Base-by-base conservation (phyloP, 30 jellyfish, hydroid and myxozoan genomes). In the Hydractinia symbiolongicarpus region DNA sequence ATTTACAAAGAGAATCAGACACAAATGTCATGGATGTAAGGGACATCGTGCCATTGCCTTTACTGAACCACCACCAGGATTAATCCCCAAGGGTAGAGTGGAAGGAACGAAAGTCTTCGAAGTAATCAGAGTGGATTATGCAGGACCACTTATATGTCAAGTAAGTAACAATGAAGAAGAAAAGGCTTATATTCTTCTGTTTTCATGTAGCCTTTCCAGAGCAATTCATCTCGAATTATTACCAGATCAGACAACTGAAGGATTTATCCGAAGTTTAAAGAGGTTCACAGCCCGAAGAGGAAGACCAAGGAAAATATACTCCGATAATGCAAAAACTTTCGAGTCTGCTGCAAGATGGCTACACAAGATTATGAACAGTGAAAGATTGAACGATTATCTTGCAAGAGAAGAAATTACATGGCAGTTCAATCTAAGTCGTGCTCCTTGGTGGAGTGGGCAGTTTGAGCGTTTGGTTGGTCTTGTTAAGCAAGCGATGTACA, bases 381-480 rank as follows among this genome's bases (percentile, higher is more conserved):
- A 86, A 66, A 61, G 61, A 82, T 5, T 86, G 5, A 82, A 86
- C 61, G 68, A 86, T 66, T 80, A 69, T 67, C 73, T 86, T 50
- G 90, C 90, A 61, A 54, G 55, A 60, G 55, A 81, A 62, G 60
- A 81, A 79, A 86, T 80, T 50, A 72, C 40, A 79, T 86, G 96
- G 93, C 91, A 87, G 85, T 87, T 87, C 96, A 81, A 81, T 50
- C 64, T 75, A 57, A 87, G 96, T 54, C 56, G 78, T 54, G 96
- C 88, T 5, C 93, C 96, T 21, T 81, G 89, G 85, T 73, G 91
- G 89, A 88, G 96, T 50, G 96, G 96, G 78, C 96, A 81, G 68
- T 87, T 75, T 77, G 85, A 87, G 72, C 79, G 93, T 30, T 52
- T 81, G 30, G 79, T 87, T 69, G 85, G 88, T 56, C 78, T 86